Evolutionary conservation across 2,888 invertebrate genomes (phyloP), one percentile per base, ranked within the genome.

Genomic region (Noctua pronuba): DNA sequence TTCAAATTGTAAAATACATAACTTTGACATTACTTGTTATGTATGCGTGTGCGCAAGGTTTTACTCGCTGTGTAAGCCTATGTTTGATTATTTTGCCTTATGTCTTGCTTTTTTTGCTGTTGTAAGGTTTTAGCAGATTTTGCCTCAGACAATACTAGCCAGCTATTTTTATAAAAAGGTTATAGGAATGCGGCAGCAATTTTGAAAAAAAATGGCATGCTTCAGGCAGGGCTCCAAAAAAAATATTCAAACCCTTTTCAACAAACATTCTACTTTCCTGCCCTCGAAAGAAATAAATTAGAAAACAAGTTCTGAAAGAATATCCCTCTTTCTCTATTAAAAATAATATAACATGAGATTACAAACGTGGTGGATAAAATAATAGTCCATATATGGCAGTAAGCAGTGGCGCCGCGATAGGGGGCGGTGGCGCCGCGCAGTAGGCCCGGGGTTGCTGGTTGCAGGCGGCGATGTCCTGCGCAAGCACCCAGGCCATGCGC

Each of bases 401-500:
- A 2, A 96, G 92, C 0, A 95, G 44, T 0, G 95, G 93, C 0
- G 94, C 90, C 1, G 93, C 81, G 68, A 91, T 58, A 0, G 91
- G 90, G 0, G 92, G 88, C 0, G 92, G 87, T 0, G 94, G 85
- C 0, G 96, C 95, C 0, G 94, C 83, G 89, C 96, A 96, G 85
- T 93, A 91, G 0, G 94, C 92, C 0, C 92, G 88, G 0, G 94
- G 94, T 44, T 94, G 95, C n/a, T 92, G 92, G 64, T 89, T 90
- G 90, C 96, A 96, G 0, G 94, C 93, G 0, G 95, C 96, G 5
- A 96, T 94, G 80, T 96, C 96, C 75, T 96, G 96, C 0, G 96
- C 95, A 16, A 96, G 91, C 21, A 96, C 94, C 94, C 95, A 95
- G 2, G 96, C 95, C 93, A 96, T 95, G 41, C 95, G 94, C 77